Conservation (phyloP, 2,113 vertebrate species). For the Micronisus gabar region DNA sequence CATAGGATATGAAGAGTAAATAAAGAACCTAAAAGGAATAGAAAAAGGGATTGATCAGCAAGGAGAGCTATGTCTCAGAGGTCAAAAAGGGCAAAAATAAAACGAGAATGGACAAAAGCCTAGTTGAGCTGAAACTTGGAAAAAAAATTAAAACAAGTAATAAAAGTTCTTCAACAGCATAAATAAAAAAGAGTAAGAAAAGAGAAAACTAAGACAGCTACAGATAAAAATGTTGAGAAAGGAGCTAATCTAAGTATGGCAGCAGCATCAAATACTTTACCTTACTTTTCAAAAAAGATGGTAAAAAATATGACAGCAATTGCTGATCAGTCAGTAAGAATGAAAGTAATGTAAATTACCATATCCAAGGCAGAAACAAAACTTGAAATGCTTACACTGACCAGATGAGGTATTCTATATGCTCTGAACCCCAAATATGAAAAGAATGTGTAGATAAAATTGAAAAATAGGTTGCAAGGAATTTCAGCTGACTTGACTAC, state of each 20-base stretch:
- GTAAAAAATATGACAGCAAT: neutral
- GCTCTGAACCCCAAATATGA: neutral
- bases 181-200: neutral
- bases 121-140: neutral
- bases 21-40: neutral
- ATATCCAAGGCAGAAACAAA: neutral
- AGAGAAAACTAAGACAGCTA: neutral
- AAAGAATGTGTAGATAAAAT: neutral
- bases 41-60: conserved; percentile 10
- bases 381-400: neutral
- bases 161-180: neutral
- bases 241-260: neutral
- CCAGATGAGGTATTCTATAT: neutral
- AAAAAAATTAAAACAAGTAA: neutral
- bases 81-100: neutral
- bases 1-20: neutral
- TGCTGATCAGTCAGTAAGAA: neutral
- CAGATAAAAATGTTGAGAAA: neutral
- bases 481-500: neutral
- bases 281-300: neutral
- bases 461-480: neutral
- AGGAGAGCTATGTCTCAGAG: neutral
- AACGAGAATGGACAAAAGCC: neutral
- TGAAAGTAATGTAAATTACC: neutral
- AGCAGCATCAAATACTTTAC: neutral